Evolutionary conservation across 2,888 invertebrate species (phyloP).

Genomic region (Amorpha juglandis): DNA sequence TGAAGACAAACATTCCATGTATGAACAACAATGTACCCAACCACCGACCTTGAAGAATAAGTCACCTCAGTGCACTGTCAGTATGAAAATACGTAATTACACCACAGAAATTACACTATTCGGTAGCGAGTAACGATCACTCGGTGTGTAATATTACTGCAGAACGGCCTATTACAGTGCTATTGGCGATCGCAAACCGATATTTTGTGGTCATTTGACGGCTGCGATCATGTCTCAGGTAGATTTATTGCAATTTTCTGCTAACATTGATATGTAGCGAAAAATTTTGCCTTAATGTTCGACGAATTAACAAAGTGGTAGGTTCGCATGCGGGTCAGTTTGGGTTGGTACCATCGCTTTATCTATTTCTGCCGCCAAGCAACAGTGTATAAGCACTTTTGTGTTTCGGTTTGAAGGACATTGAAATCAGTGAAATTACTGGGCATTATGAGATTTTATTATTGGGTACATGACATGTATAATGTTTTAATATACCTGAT

Average conservation of each 20-base stretch:
- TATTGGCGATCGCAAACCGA: constrained; percentile 57
- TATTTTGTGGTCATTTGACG: constrained; percentile 64
- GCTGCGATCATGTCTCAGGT: constrained; percentile 42
- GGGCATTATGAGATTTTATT: background rate
- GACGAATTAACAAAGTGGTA: background rate
- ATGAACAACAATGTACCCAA: constrained; percentile 15
- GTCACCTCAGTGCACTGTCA: background rate
- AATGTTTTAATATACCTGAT: too few species aligned
- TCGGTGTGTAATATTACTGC: constrained; percentile 32
- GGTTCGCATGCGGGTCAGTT: too few species aligned
- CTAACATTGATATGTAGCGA: constrained; percentile 24
- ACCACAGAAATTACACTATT: constrained; percentile 45
- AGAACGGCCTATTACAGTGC: constrained; percentile 43
- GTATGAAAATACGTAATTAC: constrained; percentile 23
- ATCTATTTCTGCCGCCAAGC: too few species aligned
- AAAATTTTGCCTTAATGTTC: background rate
- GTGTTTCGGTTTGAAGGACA: too few species aligned
- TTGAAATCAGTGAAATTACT: too few species aligned
- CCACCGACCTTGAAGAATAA: constrained; percentile 17
- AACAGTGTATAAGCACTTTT: too few species aligned
- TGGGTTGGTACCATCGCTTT: too few species aligned
- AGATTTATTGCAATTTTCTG: constrained; percentile 48
- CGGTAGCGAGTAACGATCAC: constrained; percentile 45
- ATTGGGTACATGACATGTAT: background rate
- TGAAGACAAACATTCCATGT: background rate